phyloP scores from a whole-genome alignment of 2,888 invertebrate species.

The Choreutis nemorana region DNA sequence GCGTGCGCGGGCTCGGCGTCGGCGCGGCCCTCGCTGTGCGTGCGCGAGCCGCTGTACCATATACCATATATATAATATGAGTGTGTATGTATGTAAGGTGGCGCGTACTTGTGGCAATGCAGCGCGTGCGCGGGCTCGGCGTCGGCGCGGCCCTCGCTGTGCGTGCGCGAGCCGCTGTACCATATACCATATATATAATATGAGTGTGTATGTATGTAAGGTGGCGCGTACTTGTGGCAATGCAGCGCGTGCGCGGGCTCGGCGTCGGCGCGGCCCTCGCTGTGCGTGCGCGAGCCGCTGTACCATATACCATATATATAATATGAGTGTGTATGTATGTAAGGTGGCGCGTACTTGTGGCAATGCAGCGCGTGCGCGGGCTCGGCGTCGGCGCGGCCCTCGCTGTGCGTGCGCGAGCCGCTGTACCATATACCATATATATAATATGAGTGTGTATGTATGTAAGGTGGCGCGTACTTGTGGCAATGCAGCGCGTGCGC shows the following conservation, averaged over 20 bases:
- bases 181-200: neutral
- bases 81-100: too few species aligned
- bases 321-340: conserved; percentile 23
- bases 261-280: conserved; percentile 9
- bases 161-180: neutral
- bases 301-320: neutral
- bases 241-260: conserved; percentile 35
- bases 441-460: too few species aligned
- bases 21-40: conserved; percentile 32
- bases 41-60: too few species aligned
- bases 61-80: too few species aligned
- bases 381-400: conserved; percentile 4
- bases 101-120: too few species aligned
- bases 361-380: conserved; percentile 15
- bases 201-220: neutral
- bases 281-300: conserved; percentile 20
- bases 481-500: too few species aligned
- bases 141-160: neutral
- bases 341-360: conserved; percentile 36
- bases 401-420: conserved; percentile 59
- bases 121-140: too few species aligned
- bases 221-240: too few species aligned
- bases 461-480: too few species aligned
- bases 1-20: conserved; percentile 2
- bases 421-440: too few species aligned